These are phyloP conservation scores for Tetraodon nigroviridis DNA, from an alignment of 2,113 vertebrate genomes.

Conservation along the genomic window DNA sequence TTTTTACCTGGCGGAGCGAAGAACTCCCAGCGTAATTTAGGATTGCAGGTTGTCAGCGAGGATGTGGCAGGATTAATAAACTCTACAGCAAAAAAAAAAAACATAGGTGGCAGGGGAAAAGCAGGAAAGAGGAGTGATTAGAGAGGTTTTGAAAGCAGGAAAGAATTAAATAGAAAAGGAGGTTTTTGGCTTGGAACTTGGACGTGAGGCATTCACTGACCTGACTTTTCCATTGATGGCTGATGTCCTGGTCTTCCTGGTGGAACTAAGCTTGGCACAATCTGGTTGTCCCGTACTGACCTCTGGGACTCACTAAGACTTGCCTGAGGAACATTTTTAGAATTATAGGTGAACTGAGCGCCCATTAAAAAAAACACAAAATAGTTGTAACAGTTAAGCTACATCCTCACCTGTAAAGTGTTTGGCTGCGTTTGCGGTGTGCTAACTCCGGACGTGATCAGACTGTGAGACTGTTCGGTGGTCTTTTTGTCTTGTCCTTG, in stretches of 20 bases:
- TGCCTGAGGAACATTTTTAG: constrained; percentile 25
- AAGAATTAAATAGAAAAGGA: neutral
- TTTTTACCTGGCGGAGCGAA: constrained; percentile 89
- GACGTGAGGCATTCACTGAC: constrained; percentile 15
- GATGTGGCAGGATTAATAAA: constrained; percentile 69
- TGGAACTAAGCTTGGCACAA: neutral
- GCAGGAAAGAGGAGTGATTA: constrained; percentile 27
- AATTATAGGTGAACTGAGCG: neutral
- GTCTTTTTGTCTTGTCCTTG: constrained; percentile 22
- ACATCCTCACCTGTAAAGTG: constrained; percentile 64
- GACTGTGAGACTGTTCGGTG: constrained; percentile 45
- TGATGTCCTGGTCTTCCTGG: constrained; percentile 21
- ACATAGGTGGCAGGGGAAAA: constrained; percentile 29
- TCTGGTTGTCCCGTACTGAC: constrained; percentile 15
- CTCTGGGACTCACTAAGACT: constrained; percentile 16
- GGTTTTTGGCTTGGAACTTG: neutral
- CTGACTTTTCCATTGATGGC: constrained; percentile 21
- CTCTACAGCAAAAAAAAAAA: constrained; percentile 60
- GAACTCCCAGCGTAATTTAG: constrained; percentile 88
- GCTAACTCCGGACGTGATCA: constrained; percentile 58
- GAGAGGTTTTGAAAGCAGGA: constrained; percentile 42
- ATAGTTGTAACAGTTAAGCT: neutral
- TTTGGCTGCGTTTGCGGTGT: constrained; percentile 34
- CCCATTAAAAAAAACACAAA: neutral
- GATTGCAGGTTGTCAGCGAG: constrained; percentile 82